Conservation (phyloP, 1,140 invertebrate genomes). For the Drosophila suzukii region DNA sequence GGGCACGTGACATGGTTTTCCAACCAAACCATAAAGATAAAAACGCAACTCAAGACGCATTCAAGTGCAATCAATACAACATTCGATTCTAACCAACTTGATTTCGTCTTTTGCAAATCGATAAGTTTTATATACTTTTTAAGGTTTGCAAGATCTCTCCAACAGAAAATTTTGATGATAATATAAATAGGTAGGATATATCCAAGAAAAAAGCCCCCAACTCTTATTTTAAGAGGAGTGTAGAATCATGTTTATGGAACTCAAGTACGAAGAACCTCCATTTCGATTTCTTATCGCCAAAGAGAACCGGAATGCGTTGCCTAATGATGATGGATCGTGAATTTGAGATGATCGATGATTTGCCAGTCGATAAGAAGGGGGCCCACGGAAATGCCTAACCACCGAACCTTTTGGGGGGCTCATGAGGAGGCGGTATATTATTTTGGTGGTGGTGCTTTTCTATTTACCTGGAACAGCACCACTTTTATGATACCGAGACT, state of each 20-base stretch:
- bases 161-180: too few species aligned
- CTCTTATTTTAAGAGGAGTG: not conserved
- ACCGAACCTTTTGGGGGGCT: not conserved
- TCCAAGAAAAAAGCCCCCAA: not conserved
- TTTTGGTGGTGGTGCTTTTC: slow-evolving; percentile 43
- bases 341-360: slow-evolving; percentile 82
- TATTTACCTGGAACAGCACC: slow-evolving; percentile 58
- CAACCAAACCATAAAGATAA: slow-evolving; percentile 66
- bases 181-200: too few species aligned
- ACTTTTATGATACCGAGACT: slow-evolving; percentile 27
- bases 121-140: not conserved
- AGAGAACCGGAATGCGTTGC: slow-evolving; percentile 38
- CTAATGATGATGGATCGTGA: slow-evolving; percentile 82
- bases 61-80: slow-evolving; percentile 13
- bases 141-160: too few species aligned
- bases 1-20: slow-evolving; percentile 55
- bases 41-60: slow-evolving; percentile 19
- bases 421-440: not conserved
- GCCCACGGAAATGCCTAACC: slow-evolving; percentile 40
- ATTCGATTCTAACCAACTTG: not conserved
- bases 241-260: slow-evolving; percentile 1
- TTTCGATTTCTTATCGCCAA: slow-evolving; percentile 47
- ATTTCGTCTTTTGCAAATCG: not conserved
- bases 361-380: slow-evolving; percentile 62
- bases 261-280: slow-evolving; percentile 15